Percentiles rank a stretch among this genome's conserved stretches.
Evolutionary conservation across 2,113 vertebrate species (phyloP).

Genomic region (Leiothrix lutea): DNA sequence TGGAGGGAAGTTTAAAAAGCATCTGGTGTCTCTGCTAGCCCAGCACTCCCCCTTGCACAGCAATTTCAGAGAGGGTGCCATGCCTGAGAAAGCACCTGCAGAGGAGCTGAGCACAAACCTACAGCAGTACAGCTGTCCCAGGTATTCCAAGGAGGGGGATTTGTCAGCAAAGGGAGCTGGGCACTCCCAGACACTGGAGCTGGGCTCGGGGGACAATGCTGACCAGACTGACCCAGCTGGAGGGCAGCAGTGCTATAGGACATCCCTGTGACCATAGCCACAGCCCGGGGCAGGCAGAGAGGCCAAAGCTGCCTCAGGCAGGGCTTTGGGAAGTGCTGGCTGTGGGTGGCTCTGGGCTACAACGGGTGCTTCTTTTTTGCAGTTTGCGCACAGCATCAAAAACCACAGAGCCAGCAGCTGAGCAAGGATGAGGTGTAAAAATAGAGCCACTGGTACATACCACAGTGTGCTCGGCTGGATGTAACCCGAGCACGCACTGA

Average conservation of each 20-base stretch:
- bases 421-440: slow-evolving; percentile 2
- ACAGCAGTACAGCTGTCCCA: neutral
- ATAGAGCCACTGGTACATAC: neutral
- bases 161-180: neutral
- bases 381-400: neutral
- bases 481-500: neutral
- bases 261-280: rapidly evolving
- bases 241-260: neutral
- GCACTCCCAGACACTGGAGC: neutral
- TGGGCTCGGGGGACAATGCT: rapidly evolving
- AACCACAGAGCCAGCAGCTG: neutral
- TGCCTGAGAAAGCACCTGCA: neutral
- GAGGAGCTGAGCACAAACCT: neutral
- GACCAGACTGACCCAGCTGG: neutral
- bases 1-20: neutral
- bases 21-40: neutral
- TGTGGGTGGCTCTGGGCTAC: neutral
- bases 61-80: neutral
- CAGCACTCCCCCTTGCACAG: neutral
- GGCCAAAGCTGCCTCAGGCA: neutral
- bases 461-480: neutral
- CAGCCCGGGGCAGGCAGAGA: neutral
- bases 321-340: neutral
- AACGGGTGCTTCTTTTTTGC: neutral
- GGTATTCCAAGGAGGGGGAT: neutral